Evolutionary conservation across 2,797 vertebrate species (phyloP), one percentile per base, ranked within the genome.

Genomic region (Poeciliopsis paucimaculata): DNA sequence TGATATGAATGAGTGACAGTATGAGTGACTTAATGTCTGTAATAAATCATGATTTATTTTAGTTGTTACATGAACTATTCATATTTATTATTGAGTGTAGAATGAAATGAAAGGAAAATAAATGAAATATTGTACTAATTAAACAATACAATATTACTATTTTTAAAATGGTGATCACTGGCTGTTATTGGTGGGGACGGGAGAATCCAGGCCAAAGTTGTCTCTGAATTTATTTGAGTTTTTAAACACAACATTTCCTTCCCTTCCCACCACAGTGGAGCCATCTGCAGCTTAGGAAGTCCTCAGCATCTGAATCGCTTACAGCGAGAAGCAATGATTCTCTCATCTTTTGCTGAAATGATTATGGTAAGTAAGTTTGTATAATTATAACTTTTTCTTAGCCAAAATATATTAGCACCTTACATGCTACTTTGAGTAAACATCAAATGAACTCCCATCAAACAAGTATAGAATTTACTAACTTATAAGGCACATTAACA

Each of bases 281-380:
- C 85, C 8, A 51, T 73, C 2, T 77, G 76, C 62, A 70, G 83
- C 76, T 76, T 0, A 71, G 85, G 86, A 46, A 46, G 36, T 49
- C 76, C 87, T 12, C 60, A 26, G 23, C 96, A 96, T 83, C 96
- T 94, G 5, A 95, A 94, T 66, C 85, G 41, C 9, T 90, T 73
- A 76, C 96, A 98, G 78, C 93, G 96, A 79, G 94, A 98, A 93
- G 97, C 97, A 3, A 96, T 97, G 96, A 97, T 98, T 92, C 93
- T 98, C 83, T 98, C 97, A 6, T 97, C 95, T 45, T 98, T 97
- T 57, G 96, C 97, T 77, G 96, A 96, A 66, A 94, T 96, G 53
- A 87, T 98, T 86, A 94, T 98, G 95, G 97, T 97, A 92, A 95
- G 92, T 34, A 36, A 7, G 12, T 41, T 46, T 49, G 8, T 62